Evolutionary conservation across 1,140 invertebrate species (phyloP).

Genomic region (Neodiprion lecontei): DNA sequence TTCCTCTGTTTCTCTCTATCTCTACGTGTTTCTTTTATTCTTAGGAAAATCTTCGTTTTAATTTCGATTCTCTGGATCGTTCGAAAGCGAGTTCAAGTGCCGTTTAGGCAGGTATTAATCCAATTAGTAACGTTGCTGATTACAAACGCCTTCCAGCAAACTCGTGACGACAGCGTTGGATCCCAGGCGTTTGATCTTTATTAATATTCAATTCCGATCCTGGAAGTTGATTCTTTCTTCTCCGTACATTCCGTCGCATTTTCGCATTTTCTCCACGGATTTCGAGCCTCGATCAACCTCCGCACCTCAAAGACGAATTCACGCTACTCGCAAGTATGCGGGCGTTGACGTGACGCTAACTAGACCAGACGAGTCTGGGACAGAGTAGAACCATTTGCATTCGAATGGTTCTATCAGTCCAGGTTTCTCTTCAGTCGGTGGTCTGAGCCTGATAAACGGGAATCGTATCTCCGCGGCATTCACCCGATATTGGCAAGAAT

Average conservation of each 20-base stretch:
- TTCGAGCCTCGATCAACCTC: too few species aligned
- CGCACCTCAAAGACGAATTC: too few species aligned
- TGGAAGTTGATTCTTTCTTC: neutral
- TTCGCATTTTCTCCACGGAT: too few species aligned
- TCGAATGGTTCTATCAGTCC: conserved; percentile 44
- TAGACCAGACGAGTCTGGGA: neutral
- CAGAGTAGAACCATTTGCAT: conserved; percentile 39
- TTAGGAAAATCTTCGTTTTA: neutral
- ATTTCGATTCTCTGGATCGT: neutral
- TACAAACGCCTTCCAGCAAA: too few species aligned
- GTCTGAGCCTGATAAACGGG: neutral
- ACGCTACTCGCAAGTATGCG: neutral
- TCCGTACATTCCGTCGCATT: too few species aligned
- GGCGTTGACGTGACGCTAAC: neutral
- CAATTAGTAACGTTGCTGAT: neutral
- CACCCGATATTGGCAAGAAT: neutral
- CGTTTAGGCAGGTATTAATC: neutral
- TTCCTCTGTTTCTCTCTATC: too few species aligned
- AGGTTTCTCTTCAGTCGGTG: conserved; percentile 30
- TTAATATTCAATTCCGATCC: neutral
- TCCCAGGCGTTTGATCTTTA: neutral
- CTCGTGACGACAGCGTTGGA: too few species aligned
- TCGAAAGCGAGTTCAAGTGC: neutral
- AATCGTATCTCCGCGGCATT: neutral
- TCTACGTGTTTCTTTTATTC: too few species aligned